Conservation (phyloP, 2,888 invertebrate genomes). For the Formica aserva region DNA sequence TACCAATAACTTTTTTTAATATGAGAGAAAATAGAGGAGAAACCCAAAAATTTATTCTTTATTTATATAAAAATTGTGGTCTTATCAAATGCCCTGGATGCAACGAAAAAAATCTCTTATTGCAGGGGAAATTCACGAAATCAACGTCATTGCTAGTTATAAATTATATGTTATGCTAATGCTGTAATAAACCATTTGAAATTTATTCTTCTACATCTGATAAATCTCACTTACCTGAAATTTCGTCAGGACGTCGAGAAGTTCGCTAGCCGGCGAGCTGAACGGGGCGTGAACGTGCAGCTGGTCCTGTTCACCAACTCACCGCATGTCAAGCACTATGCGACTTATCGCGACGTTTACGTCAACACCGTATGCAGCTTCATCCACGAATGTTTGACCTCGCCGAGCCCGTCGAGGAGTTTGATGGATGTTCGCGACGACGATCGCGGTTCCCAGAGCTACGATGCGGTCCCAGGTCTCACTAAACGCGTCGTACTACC, state of each 20-base stretch:
- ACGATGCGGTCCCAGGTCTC: conserved; percentile 69
- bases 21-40: background rate
- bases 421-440: conserved; percentile 51
- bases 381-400: conserved; percentile 87
- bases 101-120: background rate
- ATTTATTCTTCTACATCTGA: background rate
- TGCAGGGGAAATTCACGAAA: background rate
- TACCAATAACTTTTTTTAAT: background rate
- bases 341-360: conserved; percentile 89
- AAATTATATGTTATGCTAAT: background rate
- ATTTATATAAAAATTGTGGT: background rate
- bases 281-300: conserved; percentile 88
- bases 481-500: conserved; percentile 79
- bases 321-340: conserved; percentile 91
- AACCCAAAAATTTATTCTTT: background rate
- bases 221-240: background rate
- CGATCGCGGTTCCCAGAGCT: conserved; percentile 57
- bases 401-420: conserved; percentile 46
- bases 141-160: background rate
- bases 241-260: conserved; percentile 88
- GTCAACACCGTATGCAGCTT: conserved; percentile 88
- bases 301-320: conserved; percentile 90
- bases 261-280: conserved; percentile 88
- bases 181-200: background rate
- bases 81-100: background rate